Conservation (phyloP, 2,113 vertebrate species). For the Anas platyrhynchos region DNA sequence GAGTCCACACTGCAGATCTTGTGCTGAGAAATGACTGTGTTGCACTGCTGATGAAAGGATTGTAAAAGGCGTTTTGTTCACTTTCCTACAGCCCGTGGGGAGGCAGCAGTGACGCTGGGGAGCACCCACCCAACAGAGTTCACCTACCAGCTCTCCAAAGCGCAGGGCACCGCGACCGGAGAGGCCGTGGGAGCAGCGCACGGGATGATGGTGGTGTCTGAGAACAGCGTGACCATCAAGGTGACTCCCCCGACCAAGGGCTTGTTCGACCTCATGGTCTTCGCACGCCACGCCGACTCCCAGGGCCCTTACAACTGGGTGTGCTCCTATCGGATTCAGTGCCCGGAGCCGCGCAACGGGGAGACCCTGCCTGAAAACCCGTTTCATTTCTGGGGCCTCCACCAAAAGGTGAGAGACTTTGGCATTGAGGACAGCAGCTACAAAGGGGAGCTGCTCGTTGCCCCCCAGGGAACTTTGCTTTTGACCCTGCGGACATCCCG, state of each 20-base stretch:
- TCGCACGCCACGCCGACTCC: constrained; percentile 64
- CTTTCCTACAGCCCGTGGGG: constrained; percentile 74
- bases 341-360: constrained; percentile 35
- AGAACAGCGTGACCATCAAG: constrained; percentile 74
- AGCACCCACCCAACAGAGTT: constrained; percentile 74
- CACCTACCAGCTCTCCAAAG: constrained; percentile 79
- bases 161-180: not conserved
- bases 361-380: constrained; percentile 78
- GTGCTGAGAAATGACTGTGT: not conserved
- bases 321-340: constrained; percentile 82
- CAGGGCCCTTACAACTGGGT: constrained; percentile 74
- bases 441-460: constrained; percentile 59
- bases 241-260: constrained; percentile 74
- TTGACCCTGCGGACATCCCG: constrained; percentile 71
- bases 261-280: constrained; percentile 81
- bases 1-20: not conserved
- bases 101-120: constrained; percentile 75
- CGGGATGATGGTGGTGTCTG: constrained; percentile 71
- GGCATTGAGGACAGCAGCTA: constrained; percentile 72
- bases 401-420: constrained; percentile 56
- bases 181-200: constrained; percentile 66
- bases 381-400: constrained; percentile 81
- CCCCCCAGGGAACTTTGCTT: constrained; percentile 61
- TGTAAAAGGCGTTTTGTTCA: not conserved
- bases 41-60: not conserved